Conservation (phyloP, 2,888 invertebrate genomes). For the Siphonodentalium dalli region DNA sequence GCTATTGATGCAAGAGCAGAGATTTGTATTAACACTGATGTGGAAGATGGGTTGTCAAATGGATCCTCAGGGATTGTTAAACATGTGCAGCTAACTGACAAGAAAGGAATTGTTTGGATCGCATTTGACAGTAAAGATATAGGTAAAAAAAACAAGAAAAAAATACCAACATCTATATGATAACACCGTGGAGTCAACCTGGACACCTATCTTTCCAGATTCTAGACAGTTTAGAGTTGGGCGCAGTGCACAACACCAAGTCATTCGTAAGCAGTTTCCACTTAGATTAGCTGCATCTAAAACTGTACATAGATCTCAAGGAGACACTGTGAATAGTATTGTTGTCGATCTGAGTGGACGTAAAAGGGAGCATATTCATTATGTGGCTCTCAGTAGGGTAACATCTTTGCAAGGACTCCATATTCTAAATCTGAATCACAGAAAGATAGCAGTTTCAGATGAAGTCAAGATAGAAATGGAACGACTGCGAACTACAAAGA, state of each 20-base stretch:
- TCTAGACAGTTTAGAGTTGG: slow-evolving; percentile 4
- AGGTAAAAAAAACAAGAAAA: background rate
- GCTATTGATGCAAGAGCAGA: background rate
- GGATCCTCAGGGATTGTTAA: background rate
- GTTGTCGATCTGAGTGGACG: slow-evolving; percentile 12
- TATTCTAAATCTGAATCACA: slow-evolving; percentile 1
- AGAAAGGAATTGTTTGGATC: background rate
- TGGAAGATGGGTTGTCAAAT: slow-evolving; percentile 1
- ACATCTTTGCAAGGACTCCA: background rate
- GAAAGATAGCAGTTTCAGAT: background rate
- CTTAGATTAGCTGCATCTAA: slow-evolving; percentile 2
- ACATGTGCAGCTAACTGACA: background rate
- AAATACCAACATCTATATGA: background rate
- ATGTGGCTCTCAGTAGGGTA: slow-evolving; percentile 8
- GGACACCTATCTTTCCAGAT: slow-evolving; percentile 11
- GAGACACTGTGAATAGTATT: slow-evolving; percentile 1
- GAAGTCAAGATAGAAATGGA: no score
- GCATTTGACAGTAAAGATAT: background rate
- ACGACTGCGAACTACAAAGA: no score
- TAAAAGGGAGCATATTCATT: slow-evolving; percentile 8
- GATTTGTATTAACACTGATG: background rate
- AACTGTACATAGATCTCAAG: slow-evolving; percentile 11
- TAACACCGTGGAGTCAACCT: background rate
- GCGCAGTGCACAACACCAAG: background rate
- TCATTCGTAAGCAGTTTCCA: slow-evolving; percentile 12